Evolutionary conservation across 2,888 invertebrate species (phyloP).

Genomic region (Microctonus aethiopoides): DNA sequence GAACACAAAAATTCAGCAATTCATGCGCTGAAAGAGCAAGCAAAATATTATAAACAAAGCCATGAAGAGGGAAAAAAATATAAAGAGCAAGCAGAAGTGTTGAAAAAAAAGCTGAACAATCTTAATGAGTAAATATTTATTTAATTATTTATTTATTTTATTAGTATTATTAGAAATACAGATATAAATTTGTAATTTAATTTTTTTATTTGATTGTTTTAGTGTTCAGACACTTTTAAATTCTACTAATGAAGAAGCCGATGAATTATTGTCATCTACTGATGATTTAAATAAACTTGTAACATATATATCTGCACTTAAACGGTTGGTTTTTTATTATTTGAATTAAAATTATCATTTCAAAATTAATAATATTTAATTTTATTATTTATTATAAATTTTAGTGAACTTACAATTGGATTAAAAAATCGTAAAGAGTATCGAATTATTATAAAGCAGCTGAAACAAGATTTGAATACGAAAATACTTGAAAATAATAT

Average conservation of each 20-base stretch:
- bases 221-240: constrained; percentile 29
- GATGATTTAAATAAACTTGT: constrained; percentile 13
- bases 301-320: constrained; percentile 31
- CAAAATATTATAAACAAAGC: constrained; percentile 69
- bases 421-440: neutral
- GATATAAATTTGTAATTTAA: neutral
- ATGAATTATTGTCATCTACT: constrained; percentile 8
- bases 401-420: neutral
- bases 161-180: too few relatives aligned
- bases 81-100: constrained; percentile 69
- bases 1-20: constrained; percentile 68
- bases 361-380: too few relatives aligned
- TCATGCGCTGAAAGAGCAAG: constrained; percentile 71
- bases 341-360: neutral
- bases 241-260: constrained; percentile 13
- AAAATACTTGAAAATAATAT: neutral
- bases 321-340: constrained; percentile 19
- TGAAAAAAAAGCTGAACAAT: constrained; percentile 70
- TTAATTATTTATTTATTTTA: neutral
- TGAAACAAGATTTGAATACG: too few relatives aligned
- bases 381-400: too few relatives aligned
- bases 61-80: constrained; percentile 67
- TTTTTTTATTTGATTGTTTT: neutral
- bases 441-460: too few relatives aligned
- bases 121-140: too few relatives aligned